A percentile compares a stretch with the other conserved stretches of the same genome.
phyloP scores from a whole-genome alignment of 2,113 vertebrate genomes.

The Setophaga coronata region DNA sequence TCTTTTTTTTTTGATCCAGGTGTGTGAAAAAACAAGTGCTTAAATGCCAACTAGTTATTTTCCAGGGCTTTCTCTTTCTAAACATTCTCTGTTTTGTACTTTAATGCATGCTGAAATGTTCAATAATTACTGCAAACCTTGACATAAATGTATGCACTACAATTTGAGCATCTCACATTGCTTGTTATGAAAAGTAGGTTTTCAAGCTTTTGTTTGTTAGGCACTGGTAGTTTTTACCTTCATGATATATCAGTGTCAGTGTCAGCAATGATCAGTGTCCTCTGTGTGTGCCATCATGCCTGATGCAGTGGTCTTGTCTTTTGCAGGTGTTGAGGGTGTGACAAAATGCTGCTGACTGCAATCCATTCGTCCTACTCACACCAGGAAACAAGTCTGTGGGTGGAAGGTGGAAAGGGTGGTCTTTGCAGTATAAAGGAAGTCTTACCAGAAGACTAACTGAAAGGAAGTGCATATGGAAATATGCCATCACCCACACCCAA shows the following conservation, averaged over 20 bases:
- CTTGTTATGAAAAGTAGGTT: not conserved
- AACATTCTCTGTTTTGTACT: not conserved
- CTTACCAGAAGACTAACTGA: conserved; percentile 55
- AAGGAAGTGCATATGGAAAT: conserved; percentile 68
- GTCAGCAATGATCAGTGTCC: not conserved
- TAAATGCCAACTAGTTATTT: not conserved
- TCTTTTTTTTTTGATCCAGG: not conserved
- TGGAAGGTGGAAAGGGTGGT: conserved; percentile 24
- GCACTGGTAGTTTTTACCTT: not conserved
- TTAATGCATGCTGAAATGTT: not conserved
- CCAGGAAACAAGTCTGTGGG: not conserved
- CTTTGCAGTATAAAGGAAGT: conserved; percentile 33
- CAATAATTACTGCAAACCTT: not conserved
- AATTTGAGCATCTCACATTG: not conserved
- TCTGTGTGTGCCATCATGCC: not conserved
- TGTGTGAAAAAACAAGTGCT: not conserved
- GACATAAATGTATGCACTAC: not conserved
- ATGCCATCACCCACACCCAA: conserved; percentile 21
- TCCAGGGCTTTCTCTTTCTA: not conserved
- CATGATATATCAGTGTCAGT: no score
- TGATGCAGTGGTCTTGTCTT: not conserved
- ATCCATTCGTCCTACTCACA: not conserved
- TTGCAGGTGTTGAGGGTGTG: not conserved
- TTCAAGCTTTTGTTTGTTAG: not conserved
- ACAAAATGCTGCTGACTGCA: not conserved